A percentile compares a stretch with the other conserved stretches of the same genome.
Conservation (phyloP, 2,888 invertebrate genomes). For the Homarus gammarus region DNA sequence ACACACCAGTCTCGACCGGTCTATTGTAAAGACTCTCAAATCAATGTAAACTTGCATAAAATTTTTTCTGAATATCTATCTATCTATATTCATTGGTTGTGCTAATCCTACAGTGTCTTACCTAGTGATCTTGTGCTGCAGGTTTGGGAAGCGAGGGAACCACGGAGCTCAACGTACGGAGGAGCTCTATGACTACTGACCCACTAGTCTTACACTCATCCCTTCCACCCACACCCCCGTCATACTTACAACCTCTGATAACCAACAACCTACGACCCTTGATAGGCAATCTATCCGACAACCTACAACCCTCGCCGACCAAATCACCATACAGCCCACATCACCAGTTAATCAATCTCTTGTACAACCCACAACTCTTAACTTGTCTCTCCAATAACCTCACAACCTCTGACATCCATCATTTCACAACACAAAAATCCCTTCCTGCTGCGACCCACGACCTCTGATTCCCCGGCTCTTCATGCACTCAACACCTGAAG, state of each 20-base stretch:
- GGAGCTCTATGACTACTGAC: conserved; percentile 17
- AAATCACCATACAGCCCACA: no score
- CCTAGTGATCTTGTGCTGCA: not conserved
- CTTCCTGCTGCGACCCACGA: not conserved
- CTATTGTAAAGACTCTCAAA: not conserved
- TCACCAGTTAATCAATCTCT: no score
- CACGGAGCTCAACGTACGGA: conserved; percentile 3
- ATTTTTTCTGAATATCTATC: not conserved
- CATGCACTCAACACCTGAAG: no score
- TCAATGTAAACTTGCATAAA: not conserved
- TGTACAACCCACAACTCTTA: not conserved
- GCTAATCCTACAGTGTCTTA: not conserved
- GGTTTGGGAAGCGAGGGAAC: conserved; percentile 12
- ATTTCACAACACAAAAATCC: not conserved
- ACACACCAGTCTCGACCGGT: not conserved
- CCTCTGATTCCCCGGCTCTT: not conserved
- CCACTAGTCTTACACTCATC: not conserved
- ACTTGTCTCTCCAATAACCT: not conserved
- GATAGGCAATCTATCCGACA: no score
- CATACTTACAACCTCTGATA: not conserved
- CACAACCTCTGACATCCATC: not conserved
- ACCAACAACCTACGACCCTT: no score
- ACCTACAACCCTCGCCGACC: no score
- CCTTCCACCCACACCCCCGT: not conserved
- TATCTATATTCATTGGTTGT: not conserved